Base-by-base conservation (phyloP, 2,888 invertebrate species). In the Melangyna quadrimaculata region DNA sequence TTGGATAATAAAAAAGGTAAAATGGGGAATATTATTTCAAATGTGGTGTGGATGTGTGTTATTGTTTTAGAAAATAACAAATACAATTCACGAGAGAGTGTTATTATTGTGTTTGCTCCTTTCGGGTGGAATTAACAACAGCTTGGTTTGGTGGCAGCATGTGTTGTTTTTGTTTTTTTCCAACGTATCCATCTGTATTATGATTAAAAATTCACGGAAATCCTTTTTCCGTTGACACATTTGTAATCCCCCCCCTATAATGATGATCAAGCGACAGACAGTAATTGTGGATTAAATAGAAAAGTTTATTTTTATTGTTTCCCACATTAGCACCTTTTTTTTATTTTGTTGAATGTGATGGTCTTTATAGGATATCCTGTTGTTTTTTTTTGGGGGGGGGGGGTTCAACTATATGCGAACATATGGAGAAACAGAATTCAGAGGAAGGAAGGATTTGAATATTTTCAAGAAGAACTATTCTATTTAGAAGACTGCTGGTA, bases 141-240 rank as follows among this genome's bases (percentile, higher is more conserved):
- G 17, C 57, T 45, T 53, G 72, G n/a, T n/a, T n/a, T n/a, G n/a
- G n/a, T n/a, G n/a, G 43, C 69, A 73, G 53, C 82, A 82, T 73
- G 17, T 82, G 82, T 69, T 71, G 77, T 51, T 71, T 10, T n/a
- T 22, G 19, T 57, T 5, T 24, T 65, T 57, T 37, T 40, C 14
- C 1, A n/a, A 19, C 37, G 27, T 19, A 1, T 37, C 14, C 35
- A 32, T 35, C 19, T 22, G 22, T 78, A 63, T 69, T 69, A 22
- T 78, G 78, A 82, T 78, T 48, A 12, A 32, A 48, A 69, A 55
- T 72, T 61, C 40, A 74, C 74, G 83, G 83, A 83, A 79, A 79
- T 83, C 83, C 79, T 83, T 79, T 63, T 83, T 83, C 83, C 83
- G 83, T 70, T 79, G 63, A 83, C 83, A 61, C 70, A 57, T 69